Base-by-base conservation (phyloP, 2,888 invertebrate genomes). In the Stenolophus ochropezus region DNA sequence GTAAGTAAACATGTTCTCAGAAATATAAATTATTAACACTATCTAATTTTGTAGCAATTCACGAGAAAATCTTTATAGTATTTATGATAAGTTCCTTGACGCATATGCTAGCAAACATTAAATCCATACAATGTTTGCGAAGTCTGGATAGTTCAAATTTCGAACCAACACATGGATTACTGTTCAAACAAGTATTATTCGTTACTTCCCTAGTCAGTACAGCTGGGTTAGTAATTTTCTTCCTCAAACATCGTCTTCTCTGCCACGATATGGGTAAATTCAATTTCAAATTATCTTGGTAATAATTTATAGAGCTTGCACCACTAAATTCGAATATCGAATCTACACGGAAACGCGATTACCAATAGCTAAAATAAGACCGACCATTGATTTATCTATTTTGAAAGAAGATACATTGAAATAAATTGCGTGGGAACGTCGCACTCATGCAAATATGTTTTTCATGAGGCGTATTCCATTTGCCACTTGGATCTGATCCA, bases 51-150 rank as follows among this genome's bases (percentile, higher is more conserved):
- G 93, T 33, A 97, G 97, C 96, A 86, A 91, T 95, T 83, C 96
- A 96, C 89, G 97, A 97, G 90, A 96, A 96, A 89, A 94, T 97
- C 86, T 98, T 98, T 90, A 96, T 97, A 86, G 91, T 93, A 84
- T 98, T 98, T 89, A 96, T 98, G 96, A 90, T 95, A 85, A 94
- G 94, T 85, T 95, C 97, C 75, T 90, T 96, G 81, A 90, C 93
- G 83, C 96, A 97, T 87, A 98, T 97, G 97, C 87, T 95, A 85
- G 91, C 93, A 76, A 93, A 94, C 83, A 92, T 94, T 84, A 93
- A 92, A 88, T 90, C 93, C 84, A 90, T 87, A 20, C 85, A 86
- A 84, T 85, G 85, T 76, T 87, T 88, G 47, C 87, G 87, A 4
- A 85, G 87, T 83, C 86, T 86, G 8, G 86, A 86, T 81, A 84